Conservation (phyloP, 1,140 invertebrate genomes). For the Octopus bimaculoides region DNA sequence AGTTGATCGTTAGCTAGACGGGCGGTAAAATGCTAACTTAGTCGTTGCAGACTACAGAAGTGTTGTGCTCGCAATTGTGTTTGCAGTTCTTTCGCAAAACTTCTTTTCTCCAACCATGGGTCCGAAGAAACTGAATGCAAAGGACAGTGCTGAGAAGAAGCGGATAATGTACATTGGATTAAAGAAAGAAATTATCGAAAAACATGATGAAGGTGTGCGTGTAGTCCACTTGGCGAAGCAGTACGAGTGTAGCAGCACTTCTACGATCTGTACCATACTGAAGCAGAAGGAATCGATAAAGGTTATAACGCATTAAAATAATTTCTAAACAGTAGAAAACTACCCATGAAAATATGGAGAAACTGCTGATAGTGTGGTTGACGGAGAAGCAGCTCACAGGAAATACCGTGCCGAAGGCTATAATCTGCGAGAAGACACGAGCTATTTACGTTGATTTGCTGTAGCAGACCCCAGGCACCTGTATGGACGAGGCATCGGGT, state of each 20-base stretch:
- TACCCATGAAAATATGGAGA: conserved; percentile 7
- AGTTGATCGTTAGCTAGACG: too few species aligned
- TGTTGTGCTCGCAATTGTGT: too few species aligned
- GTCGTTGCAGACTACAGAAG: too few species aligned
- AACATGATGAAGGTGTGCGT: conserved; percentile 4
- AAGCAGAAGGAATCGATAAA: conserved; percentile 7
- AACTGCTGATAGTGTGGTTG: conserved; percentile 3
- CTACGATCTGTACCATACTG: conserved; percentile 6
- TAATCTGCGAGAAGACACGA: conserved; percentile 6
- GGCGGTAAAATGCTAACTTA: too few species aligned
- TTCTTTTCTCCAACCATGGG: conserved; percentile 4
- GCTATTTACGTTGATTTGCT: conserved; percentile 7
- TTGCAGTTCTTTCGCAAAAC: too few species aligned
- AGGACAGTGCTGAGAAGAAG: conserved; percentile 6
- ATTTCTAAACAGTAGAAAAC: conserved; percentile 1
- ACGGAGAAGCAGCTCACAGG: conserved; percentile 1
- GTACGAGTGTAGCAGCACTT: conserved; percentile 6
- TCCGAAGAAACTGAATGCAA: conserved; percentile 4
- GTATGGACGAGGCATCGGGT: conserved; percentile 6
- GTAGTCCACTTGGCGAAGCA: neutral
- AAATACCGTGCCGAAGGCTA: conserved; percentile 3
- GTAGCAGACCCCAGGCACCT: conserved; percentile 2
- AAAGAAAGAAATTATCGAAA: conserved; percentile 7
- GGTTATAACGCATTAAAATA: conserved; percentile 4
- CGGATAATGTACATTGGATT: conserved; percentile 3